Base-by-base conservation (phyloP, 2,113 vertebrate species). In the Phylloscopus trochilus region DNA sequence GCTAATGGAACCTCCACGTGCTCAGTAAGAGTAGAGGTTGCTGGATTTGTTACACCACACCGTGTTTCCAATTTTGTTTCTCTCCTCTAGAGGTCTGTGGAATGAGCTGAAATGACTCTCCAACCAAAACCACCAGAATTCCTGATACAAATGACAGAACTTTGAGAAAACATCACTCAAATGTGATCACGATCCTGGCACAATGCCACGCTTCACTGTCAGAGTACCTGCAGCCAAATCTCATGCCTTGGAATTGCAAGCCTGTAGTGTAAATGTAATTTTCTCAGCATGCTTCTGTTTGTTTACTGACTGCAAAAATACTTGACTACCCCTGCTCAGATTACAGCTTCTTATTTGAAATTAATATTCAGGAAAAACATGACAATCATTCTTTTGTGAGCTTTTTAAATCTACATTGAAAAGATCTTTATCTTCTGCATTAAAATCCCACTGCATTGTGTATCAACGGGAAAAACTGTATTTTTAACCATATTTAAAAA, bases 21-120 rank as follows among this genome's bases (percentile, higher is more conserved):
- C 68, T 94, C 68, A 47, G 93, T n/a, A 83, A 89, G 89, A 89
- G 63, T 51, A 66, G 77, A 83, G 53, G 18, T 28, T 78, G 90
- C 86, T 94, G 92, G 53, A 59, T 95, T 96, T 93, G 88, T 87
- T 75, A 90, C 60, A 93, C 76, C 78, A 86, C 64, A 94, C 8
- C 0, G 28, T 81, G 75, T 91, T 89, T 64, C 81, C 84, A 66
- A 60, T 92, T 72, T 85, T 75, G 68, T 41, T 93, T 94, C 75
- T 90, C 93, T 94, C 93, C 82, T 79, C 68, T 30, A 72, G 60
- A 75, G 62, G 24, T 73, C 67, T 58, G 41, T n/a, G 73, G 90
- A 90, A 78, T 39, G 66, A 82, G 92, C 90, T 76, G 74, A 83
- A 97, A 95, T 17, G 33, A 79, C 64, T 95, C 85, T 52, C 20